A percentile compares a stretch with the other conserved stretches of the same genome.
Evolutionary conservation across 2,113 vertebrate genomes (phyloP).

Genomic region (Microcebus murinus): DNA sequence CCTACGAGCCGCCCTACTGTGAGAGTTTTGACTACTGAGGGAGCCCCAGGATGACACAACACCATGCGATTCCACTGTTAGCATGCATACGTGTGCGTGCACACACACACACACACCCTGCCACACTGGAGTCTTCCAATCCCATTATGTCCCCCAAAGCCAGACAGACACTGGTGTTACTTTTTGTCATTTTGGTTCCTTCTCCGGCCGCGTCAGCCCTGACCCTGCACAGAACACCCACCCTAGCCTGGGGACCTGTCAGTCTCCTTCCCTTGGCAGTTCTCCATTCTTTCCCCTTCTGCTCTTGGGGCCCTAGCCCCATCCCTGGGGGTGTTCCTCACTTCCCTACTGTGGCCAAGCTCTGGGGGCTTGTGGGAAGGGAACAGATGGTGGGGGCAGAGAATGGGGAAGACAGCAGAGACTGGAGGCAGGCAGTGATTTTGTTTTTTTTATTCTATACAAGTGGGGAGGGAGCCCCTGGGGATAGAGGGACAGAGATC

Average conservation of each 20-base stretch:
- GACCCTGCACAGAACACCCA: neutral
- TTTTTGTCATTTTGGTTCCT: neutral
- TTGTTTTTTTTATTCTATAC: slow-evolving; percentile 79
- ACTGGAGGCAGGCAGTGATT: slow-evolving; percentile 61
- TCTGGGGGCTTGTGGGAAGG: neutral
- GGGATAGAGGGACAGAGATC: slow-evolving; percentile 52
- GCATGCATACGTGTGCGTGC: neutral
- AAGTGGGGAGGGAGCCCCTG: slow-evolving; percentile 71
- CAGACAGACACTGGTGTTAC: neutral
- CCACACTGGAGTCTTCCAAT: neutral
- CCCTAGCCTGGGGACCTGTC: neutral
- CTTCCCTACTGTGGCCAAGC: neutral
- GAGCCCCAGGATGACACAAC: neutral
- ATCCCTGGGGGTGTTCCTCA: neutral
- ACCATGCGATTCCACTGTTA: neutral
- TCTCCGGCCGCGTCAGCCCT: neutral
- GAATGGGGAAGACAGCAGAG: slow-evolving; percentile 18
- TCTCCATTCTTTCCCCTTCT: neutral
- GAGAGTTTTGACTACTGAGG: neutral
- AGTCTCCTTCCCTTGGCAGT: neutral
- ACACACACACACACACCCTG: neutral
- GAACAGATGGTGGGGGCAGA: slow-evolving; percentile 24
- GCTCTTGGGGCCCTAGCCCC: neutral
- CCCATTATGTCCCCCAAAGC: neutral
- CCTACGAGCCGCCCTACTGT: neutral